phyloP scores from a whole-genome alignment of 2,113 vertebrate species.

The Gallinago jamesoni region DNA sequence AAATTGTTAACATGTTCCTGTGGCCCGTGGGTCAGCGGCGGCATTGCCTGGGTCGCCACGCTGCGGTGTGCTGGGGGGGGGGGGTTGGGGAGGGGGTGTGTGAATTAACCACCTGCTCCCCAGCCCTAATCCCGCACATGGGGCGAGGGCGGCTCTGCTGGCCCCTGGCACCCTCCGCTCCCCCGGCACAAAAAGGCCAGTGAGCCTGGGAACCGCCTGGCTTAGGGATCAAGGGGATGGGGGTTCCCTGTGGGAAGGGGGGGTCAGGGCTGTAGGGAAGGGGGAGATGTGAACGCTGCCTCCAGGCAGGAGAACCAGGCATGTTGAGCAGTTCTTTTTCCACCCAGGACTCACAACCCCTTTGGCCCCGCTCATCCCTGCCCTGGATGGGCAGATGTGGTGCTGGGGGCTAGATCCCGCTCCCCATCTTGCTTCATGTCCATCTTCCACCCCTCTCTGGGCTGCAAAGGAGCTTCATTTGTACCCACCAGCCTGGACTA shows the following conservation, averaged over 20 bases:
- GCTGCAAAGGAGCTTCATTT: neutral
- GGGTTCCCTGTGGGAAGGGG: neutral
- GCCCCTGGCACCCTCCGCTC: neutral
- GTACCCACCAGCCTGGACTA: no score
- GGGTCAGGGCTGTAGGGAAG: neutral
- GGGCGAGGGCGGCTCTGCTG: neutral
- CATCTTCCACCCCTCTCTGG: neutral
- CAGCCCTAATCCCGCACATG: neutral
- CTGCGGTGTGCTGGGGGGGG: neutral
- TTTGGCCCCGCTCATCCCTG: fast-evolving
- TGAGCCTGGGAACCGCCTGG: neutral
- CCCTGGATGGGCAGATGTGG: neutral
- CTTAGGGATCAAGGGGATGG: neutral
- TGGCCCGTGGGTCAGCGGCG: slow-evolving; percentile 5
- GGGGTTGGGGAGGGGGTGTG: no score
- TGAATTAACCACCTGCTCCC: slow-evolving; percentile 20
- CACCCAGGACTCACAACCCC: neutral
- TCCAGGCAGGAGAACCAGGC: neutral
- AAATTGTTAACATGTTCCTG: slow-evolving; percentile 36
- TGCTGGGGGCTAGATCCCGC: neutral
- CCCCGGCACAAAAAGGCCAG: neutral
- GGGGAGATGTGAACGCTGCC: neutral
- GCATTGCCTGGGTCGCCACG: neutral
- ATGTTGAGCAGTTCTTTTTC: neutral
- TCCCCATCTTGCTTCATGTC: neutral